These are phyloP conservation scores for Sinocyclocheilus anophthalmus DNA, from an alignment of 2,113 vertebrate species.

Conservation along the genomic window DNA sequence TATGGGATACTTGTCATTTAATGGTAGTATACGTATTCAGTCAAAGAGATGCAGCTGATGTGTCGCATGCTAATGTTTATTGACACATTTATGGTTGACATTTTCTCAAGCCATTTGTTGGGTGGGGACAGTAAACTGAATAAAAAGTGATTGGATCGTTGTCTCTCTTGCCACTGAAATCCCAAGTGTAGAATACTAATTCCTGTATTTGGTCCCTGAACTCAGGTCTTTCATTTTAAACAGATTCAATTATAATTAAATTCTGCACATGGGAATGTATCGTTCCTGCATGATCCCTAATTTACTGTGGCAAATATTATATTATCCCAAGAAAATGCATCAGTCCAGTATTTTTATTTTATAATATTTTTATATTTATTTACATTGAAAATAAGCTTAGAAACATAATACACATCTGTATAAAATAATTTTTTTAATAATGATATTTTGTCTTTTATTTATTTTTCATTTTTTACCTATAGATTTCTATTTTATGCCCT, in stretches of 20 bases:
- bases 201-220: conserved; percentile 58
- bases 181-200: conserved; percentile 62
- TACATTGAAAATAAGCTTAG: too few species aligned
- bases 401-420: too few species aligned
- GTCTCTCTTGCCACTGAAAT: conserved; percentile 49
- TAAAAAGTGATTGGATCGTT: conserved; percentile 58
- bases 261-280: conserved; percentile 57
- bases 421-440: too few species aligned
- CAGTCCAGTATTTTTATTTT: too few species aligned
- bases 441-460: neutral
- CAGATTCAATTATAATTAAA: conserved; percentile 62
- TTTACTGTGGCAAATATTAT: conserved; percentile 55
- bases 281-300: conserved; percentile 57
- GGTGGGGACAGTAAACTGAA: conserved; percentile 50
- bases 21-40: conserved; percentile 10
- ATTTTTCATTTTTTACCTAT: neutral
- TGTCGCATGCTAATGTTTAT: conserved; percentile 38
- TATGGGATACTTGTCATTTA: neutral
- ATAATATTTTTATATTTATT: too few species aligned
- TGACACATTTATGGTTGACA: conserved; percentile 45
- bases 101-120: conserved; percentile 46
- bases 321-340: conserved; percentile 58
- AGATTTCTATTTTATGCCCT: neutral
- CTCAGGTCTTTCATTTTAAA: conserved; percentile 59
- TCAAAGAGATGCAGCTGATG: conserved; percentile 7